Conservation (phyloP, 2,797 vertebrate genomes). For the Typhlichthys subterraneus region DNA sequence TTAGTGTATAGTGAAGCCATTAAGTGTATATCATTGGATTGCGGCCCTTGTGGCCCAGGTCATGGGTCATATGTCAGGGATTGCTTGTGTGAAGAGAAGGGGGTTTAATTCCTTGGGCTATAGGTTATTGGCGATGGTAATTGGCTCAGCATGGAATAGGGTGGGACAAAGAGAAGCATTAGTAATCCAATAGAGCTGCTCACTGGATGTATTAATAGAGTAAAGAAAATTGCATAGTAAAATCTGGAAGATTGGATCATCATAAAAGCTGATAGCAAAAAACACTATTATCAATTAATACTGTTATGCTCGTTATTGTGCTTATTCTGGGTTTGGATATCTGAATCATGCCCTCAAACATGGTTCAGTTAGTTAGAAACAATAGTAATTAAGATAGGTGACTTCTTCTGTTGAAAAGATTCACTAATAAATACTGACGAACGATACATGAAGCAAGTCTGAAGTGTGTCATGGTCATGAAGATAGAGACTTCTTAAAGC, state of each 20-base stretch:
- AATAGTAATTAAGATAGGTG: conserved; percentile 23
- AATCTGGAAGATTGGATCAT: conserved; percentile 17
- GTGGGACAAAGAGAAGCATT: conserved; percentile 36
- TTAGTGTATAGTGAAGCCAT: no score
- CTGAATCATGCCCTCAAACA: no score
- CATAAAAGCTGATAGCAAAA: conserved; percentile 3
- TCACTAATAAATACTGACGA: conserved; percentile 10
- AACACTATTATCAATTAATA: not conserved
- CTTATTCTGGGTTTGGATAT: no score
- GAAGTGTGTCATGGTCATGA: not conserved
- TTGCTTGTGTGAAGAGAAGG: conserved; percentile 47
- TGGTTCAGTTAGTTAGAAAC: not conserved
- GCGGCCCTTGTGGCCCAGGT: conserved; percentile 4
- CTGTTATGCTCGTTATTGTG: no score
- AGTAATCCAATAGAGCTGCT: conserved; percentile 77
- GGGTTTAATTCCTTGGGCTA: conserved; percentile 49
- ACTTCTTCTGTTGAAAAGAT: conserved; percentile 16
- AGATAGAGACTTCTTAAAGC: not conserved
- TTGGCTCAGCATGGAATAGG: conserved; percentile 69
- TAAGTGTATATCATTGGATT: no score
- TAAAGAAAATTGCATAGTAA: conserved; percentile 44
- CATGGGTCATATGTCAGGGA: conserved; percentile 53
- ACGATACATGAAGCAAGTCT: conserved; percentile 6
- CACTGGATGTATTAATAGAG: conserved; percentile 59
- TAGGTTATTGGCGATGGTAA: conserved; percentile 65